Evolutionary conservation across 2,113 vertebrate genomes (phyloP).

Genomic region (Ceyx cyanopectus): DNA sequence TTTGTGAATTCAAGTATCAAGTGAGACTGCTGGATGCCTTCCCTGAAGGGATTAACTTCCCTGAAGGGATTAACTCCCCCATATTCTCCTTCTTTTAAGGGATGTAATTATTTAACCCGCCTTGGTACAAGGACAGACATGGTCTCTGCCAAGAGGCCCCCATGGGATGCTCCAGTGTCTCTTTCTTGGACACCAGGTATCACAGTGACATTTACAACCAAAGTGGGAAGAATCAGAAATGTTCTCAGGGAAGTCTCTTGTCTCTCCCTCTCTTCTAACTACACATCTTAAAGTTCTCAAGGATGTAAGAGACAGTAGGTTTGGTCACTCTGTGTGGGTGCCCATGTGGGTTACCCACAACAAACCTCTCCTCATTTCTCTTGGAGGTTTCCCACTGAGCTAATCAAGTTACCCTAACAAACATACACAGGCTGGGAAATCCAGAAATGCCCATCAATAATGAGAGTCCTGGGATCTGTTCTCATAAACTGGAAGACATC

Average conservation of each 20-base stretch:
- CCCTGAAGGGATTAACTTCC: neutral
- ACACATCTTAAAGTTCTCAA: neutral
- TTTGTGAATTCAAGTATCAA: neutral
- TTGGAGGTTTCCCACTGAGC: neutral
- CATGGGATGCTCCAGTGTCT: neutral
- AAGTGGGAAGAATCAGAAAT: neutral
- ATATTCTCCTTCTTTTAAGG: neutral
- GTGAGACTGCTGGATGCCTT: neutral
- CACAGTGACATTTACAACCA: neutral
- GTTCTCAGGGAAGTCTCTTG: accelerated
- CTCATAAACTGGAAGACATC: slow-evolving; percentile 32
- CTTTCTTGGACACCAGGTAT: neutral
- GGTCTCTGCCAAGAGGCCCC: neutral
- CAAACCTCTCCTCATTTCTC: neutral
- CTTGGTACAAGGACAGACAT: neutral
- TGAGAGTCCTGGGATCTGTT: neutral
- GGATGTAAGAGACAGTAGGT: neutral
- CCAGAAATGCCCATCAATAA: neutral
- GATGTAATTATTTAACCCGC: neutral
- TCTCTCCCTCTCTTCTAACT: neutral
- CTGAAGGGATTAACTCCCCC: neutral
- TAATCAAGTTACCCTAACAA: neutral
- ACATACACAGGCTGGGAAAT: neutral
- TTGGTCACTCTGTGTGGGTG: neutral
- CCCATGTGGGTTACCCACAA: neutral